Conservation (phyloP, 2,888 invertebrate species). For the Podotricha telesiphe region DNA sequence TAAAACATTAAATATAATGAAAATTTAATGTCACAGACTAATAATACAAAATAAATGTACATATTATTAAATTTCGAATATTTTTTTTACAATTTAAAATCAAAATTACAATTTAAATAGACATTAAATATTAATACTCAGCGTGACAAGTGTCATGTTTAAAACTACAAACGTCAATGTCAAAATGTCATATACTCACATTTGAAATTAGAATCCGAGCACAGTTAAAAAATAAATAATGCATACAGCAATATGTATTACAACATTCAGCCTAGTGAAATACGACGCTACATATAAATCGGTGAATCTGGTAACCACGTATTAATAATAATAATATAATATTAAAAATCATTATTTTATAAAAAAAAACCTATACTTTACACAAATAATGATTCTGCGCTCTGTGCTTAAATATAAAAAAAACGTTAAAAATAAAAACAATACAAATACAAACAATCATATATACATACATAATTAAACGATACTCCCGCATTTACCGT, state of each 20-base stretch:
- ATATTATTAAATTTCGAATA: not conserved
- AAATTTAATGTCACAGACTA: slow-evolving; percentile 4
- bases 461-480: slow-evolving; percentile 54
- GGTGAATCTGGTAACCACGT: slow-evolving; percentile 55
- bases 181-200: not conserved
- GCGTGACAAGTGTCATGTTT: slow-evolving; percentile 2
- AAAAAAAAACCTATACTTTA: slow-evolving; percentile 3
- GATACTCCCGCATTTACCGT: slow-evolving; percentile 77
- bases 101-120: not conserved
- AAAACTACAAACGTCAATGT: slow-evolving; percentile 3
- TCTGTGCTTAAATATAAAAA: slow-evolving; percentile 12
- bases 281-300: slow-evolving; percentile 23
- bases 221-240: slow-evolving; percentile 20
- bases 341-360: not conserved
- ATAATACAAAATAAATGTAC: not conserved
- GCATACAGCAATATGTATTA: slow-evolving; percentile 13
- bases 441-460: not conserved
- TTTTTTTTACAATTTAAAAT: slow-evolving; percentile 2
- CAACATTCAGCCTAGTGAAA: slow-evolving; percentile 24
- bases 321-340: slow-evolving; percentile 43
- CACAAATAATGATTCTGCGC: not conserved
- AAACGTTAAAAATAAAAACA: not conserved
- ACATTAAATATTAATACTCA: slow-evolving; percentile 7
- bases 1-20: not conserved
- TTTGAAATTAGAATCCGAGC: slow-evolving; percentile 2